phyloP scores from a whole-genome alignment of 2,113 vertebrate species.

The Ailuropoda melanoleuca region DNA sequence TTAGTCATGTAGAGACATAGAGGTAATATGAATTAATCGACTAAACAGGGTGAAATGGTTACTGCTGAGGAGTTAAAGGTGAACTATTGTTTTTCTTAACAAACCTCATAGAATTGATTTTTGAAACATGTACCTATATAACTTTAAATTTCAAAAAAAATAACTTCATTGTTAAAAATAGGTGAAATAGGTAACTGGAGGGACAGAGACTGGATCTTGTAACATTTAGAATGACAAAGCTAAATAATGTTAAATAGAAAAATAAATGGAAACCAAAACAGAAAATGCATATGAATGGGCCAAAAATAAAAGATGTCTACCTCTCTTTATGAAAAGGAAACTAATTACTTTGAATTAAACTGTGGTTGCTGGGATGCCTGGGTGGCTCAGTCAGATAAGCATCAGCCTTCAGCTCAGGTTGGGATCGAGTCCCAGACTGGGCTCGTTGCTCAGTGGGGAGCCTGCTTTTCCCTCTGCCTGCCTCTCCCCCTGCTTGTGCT shows the following conservation, averaged over 20 bases:
- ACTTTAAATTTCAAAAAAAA: not conserved
- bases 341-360: constrained; percentile 53
- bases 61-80: not conserved
- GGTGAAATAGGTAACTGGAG: not conserved
- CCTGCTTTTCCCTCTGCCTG: not conserved
- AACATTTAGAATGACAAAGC: not conserved
- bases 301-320: not conserved
- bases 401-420: not conserved
- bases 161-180: constrained; percentile 24
- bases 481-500: not conserved
- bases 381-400: not conserved
- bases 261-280: constrained; percentile 32
- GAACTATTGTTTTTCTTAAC: constrained; percentile 1
- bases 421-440: accelerated
- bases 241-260: constrained; percentile 45
- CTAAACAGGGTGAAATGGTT: not conserved
- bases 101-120: constrained; percentile 8
- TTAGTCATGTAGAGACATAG: not conserved
- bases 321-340: not conserved
- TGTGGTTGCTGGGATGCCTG: not conserved
- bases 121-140: not conserved
- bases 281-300: not conserved
- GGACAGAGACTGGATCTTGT: not conserved
- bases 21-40: constrained; percentile 5
- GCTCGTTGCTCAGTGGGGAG: not conserved